phyloP scores from a whole-genome alignment of 2,113 vertebrate genomes.

The Podarcis muralis region DNA sequence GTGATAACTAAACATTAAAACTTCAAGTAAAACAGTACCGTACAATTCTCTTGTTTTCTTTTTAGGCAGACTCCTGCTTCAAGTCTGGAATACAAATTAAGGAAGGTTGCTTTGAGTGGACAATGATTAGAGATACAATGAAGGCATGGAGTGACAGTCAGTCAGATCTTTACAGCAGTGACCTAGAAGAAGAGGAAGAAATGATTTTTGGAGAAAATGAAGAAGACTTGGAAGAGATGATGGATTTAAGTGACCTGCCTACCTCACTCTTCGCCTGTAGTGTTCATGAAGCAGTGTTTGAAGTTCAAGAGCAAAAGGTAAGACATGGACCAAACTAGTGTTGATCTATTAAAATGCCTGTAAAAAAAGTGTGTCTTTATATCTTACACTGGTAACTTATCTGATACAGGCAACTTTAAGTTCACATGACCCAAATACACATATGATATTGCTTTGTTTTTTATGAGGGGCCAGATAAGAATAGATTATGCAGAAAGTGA shows the following conservation, averaged over 20 bases:
- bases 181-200: conserved; percentile 88
- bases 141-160: conserved; percentile 87
- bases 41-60: not conserved
- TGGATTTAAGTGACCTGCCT: conserved; percentile 93
- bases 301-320: conserved; percentile 87
- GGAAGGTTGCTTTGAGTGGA: conserved; percentile 13
- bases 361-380: not conserved
- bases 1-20: not conserved
- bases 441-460: not conserved
- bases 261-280: conserved; percentile 90
- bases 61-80: conserved; percentile 30
- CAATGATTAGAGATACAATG: conserved; percentile 84
- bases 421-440: no score
- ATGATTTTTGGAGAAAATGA: conserved; percentile 93
- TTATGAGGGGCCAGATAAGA: no score
- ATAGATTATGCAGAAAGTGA: not conserved
- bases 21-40: not conserved
- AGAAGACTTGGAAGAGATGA: conserved; percentile 89
- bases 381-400: no score
- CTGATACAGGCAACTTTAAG: no score
- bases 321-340: conserved; percentile 1
- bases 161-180: conserved; percentile 89
- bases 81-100: conserved; percentile 11
- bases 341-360: not conserved
- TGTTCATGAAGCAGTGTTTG: conserved; percentile 88